phyloP scores from a whole-genome alignment of 2,113 vertebrate genomes.

The Cyprinus carpio region DNA sequence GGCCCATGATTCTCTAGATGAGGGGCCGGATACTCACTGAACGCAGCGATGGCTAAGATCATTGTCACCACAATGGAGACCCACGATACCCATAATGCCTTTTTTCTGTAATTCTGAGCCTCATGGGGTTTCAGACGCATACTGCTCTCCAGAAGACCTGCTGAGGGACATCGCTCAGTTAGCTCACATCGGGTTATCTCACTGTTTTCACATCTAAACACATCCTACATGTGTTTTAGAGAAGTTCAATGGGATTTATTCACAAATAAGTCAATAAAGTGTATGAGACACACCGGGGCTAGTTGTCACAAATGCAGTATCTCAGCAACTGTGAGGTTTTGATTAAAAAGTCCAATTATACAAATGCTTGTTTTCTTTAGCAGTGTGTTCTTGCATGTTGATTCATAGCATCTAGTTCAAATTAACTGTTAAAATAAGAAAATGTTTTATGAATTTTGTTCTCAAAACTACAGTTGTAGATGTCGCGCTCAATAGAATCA shows the following conservation, averaged over 20 bases:
- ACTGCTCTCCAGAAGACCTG: slow-evolving; percentile 98
- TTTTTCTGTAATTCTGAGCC: slow-evolving; percentile 97
- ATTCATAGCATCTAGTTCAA: background rate
- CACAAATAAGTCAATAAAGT: background rate
- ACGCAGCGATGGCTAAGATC: slow-evolving; percentile 89
- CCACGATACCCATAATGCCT: slow-evolving; percentile 97
- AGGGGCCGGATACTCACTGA: slow-evolving; percentile 85
- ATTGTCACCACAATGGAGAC: slow-evolving; percentile 91
- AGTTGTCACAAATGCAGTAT: background rate
- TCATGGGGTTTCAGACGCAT: slow-evolving; percentile 96
- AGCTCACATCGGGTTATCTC: background rate
- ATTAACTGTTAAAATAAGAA: background rate
- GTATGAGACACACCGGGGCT: background rate
- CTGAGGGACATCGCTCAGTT: slow-evolving; percentile 35
- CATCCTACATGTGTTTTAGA: background rate
- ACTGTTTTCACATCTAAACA: too few relatives aligned
- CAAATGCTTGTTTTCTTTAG: background rate
- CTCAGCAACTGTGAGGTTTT: background rate
- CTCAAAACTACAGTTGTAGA: background rate
- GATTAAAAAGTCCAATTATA: background rate
- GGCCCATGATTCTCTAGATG: background rate
- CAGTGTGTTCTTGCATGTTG: background rate
- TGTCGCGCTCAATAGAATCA: background rate
- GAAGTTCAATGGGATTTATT: background rate
- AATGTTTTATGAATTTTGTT: background rate